Evolutionary conservation across 2,797 vertebrate species (phyloP).

Genomic region (Mallotus villosus): DNA sequence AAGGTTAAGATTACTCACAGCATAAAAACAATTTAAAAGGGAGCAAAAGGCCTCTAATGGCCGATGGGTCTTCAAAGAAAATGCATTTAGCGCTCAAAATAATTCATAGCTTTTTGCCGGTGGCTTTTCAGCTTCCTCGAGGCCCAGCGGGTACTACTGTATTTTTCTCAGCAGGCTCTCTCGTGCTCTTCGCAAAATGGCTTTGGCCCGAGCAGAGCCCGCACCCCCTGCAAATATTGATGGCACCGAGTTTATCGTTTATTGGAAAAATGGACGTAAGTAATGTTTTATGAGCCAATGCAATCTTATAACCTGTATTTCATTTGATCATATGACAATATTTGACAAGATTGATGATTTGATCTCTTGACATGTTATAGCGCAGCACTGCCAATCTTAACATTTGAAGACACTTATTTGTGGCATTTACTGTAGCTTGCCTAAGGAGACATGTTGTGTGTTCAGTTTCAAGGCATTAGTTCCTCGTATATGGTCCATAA

Average conservation of each 20-base stretch:
- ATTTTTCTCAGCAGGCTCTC: slow-evolving; percentile 83
- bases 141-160: slow-evolving; percentile 80
- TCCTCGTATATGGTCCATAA: too few relatives aligned
- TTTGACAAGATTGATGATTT: slow-evolving; percentile 75
- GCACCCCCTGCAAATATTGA: slow-evolving; percentile 79
- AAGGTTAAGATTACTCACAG: slow-evolving; percentile 82
- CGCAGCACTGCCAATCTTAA: slow-evolving; percentile 62
- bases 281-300: slow-evolving; percentile 76
- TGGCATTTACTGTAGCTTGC: slow-evolving; percentile 66
- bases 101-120: slow-evolving; percentile 82
- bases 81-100: slow-evolving; percentile 83
- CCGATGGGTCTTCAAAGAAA: slow-evolving; percentile 81
- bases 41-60: slow-evolving; percentile 80
- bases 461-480: background rate
- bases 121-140: slow-evolving; percentile 79
- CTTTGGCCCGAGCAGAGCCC: slow-evolving; percentile 70
- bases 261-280: slow-evolving; percentile 78
- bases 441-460: slow-evolving; percentile 18
- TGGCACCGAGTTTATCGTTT: slow-evolving; percentile 72
- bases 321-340: slow-evolving; percentile 70
- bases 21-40: slow-evolving; percentile 83
- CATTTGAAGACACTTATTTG: slow-evolving; percentile 62
- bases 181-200: slow-evolving; percentile 75
- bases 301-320: slow-evolving; percentile 73
- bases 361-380: slow-evolving; percentile 73